These are phyloP conservation scores for Sciurus vulgaris DNA, from an alignment of 2,797 vertebrate genomes.

Conservation along the genomic window DNA sequence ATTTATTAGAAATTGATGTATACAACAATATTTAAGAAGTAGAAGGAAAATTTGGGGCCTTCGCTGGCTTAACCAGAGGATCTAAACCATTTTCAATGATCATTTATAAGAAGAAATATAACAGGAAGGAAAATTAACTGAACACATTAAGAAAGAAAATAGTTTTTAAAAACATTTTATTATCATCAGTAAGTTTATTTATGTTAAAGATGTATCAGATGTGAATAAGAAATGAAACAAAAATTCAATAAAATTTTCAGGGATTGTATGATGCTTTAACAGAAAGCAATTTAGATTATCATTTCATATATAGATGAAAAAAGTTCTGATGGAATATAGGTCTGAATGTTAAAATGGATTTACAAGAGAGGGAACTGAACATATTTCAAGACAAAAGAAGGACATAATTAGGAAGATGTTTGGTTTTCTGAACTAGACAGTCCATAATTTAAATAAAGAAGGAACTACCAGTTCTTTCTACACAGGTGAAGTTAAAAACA, in stretches of 20 bases:
- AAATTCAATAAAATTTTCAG: neutral
- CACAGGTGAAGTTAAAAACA: neutral
- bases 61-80: too few species aligned
- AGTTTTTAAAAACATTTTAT: too few species aligned
- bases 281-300: neutral
- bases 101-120: too few species aligned
- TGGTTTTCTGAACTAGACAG: neutral
- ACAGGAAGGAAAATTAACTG: too few species aligned
- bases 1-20: too few species aligned
- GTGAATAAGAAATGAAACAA: conserved; percentile 3
- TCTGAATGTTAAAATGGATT: neutral
- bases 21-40: too few species aligned
- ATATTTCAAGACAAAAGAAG: neutral
- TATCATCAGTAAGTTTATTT: neutral
- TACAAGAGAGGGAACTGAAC: neutral
- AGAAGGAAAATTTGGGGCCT: too few species aligned
- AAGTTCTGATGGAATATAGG: neutral
- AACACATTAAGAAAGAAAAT: too few species aligned
- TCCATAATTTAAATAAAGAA: neutral
- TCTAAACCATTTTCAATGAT: too few species aligned
- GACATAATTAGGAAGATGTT: neutral
- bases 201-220: neutral
- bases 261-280: neutral
- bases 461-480: neutral
- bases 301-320: neutral